Evolutionary conservation across 2,888 invertebrate species (phyloP).

Genomic region (Lasioglossum malachurum): DNA sequence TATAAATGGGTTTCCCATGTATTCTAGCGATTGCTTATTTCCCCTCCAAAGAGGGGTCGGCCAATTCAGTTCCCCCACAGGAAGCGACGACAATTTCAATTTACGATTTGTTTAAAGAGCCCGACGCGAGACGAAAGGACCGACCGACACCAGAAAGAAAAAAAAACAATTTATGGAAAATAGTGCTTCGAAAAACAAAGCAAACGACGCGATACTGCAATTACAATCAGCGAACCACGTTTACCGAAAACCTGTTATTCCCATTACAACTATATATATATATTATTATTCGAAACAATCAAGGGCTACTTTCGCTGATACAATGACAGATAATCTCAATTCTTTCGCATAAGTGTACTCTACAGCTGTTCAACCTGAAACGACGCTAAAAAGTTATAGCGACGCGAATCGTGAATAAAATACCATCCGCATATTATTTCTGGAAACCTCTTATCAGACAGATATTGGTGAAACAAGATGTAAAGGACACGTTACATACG

Average conservation of each 20-base stretch:
- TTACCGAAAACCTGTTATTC: neutral
- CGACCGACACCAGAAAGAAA: constrained; percentile 17
- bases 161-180: neutral
- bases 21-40: constrained; percentile 75
- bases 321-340: neutral
- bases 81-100: constrained; percentile 84
- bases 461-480: constrained; percentile 29
- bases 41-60: constrained; percentile 71
- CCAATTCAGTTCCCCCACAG: constrained; percentile 81
- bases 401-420: neutral
- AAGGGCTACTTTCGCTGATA: neutral
- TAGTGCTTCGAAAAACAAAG: neutral
- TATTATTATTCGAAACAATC: neutral
- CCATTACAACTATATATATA: neutral
- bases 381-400: neutral
- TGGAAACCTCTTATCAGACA: constrained; percentile 28
- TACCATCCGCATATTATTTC: constrained; percentile 7
- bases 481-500: constrained; percentile 5
- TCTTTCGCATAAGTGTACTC: neutral
- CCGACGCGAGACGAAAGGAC: constrained; percentile 46
- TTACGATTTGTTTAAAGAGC: constrained; percentile 78
- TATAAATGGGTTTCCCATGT: constrained; percentile 71
- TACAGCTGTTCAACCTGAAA: neutral
- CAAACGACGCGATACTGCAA: neutral
- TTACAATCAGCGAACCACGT: neutral